Evolutionary conservation across 2,113 vertebrate genomes (phyloP).

Genomic region (Greenwoodochromis staneri): DNA sequence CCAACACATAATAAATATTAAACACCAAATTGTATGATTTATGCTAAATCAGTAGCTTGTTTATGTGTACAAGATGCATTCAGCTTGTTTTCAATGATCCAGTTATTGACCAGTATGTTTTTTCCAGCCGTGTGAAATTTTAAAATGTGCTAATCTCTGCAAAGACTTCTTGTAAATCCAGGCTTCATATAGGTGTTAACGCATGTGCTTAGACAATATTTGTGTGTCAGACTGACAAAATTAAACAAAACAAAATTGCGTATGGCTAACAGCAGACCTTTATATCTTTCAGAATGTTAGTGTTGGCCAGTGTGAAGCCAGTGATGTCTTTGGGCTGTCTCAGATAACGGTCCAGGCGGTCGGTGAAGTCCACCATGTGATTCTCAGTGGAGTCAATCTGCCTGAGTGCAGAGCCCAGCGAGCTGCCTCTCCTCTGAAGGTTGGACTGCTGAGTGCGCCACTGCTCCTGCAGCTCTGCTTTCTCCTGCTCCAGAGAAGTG

Average conservation of each 20-base stretch:
- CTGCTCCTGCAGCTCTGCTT: slow-evolving; percentile 63
- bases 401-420: slow-evolving; percentile 74
- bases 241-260: rapidly evolving
- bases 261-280: slow-evolving; percentile 50
- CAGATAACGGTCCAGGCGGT: slow-evolving; percentile 68
- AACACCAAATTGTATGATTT: rapidly evolving
- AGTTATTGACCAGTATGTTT: neutral
- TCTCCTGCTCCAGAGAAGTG: slow-evolving; percentile 62
- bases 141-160: neutral
- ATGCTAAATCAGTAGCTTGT: neutral
- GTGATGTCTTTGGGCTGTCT: slow-evolving; percentile 71
- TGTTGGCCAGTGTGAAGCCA: slow-evolving; percentile 66
- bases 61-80: neutral
- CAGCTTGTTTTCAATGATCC: rapidly evolving
- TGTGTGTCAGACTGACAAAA: neutral
- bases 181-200: neutral
- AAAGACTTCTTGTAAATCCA: neutral
- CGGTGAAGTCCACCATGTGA: slow-evolving; percentile 68
- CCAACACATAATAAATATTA: neutral
- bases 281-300: slow-evolving; percentile 70
- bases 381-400: slow-evolving; percentile 78
- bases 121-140: neutral
- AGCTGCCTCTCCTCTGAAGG: slow-evolving; percentile 77
- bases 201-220: neutral
- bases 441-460: slow-evolving; percentile 72